These are phyloP conservation scores for Altica lythri DNA, from an alignment of 2,888 invertebrate species.

Conservation along the genomic window DNA sequence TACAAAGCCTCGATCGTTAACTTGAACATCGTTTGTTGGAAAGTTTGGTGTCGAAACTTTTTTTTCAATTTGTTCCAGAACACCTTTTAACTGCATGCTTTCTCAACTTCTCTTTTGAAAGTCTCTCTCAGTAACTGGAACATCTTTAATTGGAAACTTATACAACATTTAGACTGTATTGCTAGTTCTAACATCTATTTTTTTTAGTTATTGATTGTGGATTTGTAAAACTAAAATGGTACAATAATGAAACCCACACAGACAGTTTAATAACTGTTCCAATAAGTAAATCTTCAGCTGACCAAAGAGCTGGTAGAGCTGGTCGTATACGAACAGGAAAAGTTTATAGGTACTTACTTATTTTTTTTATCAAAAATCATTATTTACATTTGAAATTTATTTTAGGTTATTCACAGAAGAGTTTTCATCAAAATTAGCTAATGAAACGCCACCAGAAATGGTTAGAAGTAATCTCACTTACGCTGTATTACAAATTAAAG, in stretches of 20 bases:
- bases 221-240: slow-evolving; percentile 92
- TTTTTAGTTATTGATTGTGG: slow-evolving; percentile 89
- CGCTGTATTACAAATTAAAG: slow-evolving; percentile 87
- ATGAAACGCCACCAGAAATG: slow-evolving; percentile 88
- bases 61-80: no score
- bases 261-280: slow-evolving; percentile 84
- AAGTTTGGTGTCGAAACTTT: no score
- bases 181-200: no score
- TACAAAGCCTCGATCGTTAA: no score
- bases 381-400: slow-evolving; percentile 23
- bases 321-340: slow-evolving; percentile 85
- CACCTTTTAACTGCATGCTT: no score
- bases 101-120: no score
- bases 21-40: no score
- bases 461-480: slow-evolving; percentile 84
- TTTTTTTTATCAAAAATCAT: neutral
- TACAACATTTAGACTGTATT: no score
- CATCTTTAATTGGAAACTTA: no score
- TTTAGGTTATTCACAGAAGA: slow-evolving; percentile 77
- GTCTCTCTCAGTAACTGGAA: no score
- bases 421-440: slow-evolving; percentile 71
- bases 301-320: slow-evolving; percentile 90
- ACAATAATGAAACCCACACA: slow-evolving; percentile 80
- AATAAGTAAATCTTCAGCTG: slow-evolving; percentile 85
- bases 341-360: slow-evolving; percentile 73